phyloP scores from a whole-genome alignment of 1,140 invertebrate species.

The Calephelis virginiensis region DNA sequence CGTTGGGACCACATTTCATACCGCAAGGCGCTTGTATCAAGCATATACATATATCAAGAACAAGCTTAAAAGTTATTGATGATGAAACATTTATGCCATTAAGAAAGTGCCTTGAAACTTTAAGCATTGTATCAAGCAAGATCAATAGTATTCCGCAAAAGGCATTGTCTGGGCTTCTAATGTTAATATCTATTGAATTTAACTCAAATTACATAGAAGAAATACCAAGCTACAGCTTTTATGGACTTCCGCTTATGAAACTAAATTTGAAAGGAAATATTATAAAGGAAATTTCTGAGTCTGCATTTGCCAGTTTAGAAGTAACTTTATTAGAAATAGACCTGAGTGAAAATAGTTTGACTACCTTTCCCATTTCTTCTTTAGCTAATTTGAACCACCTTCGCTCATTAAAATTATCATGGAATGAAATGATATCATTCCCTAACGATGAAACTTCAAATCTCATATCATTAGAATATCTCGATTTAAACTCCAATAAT shows the following conservation, averaged over 20 bases:
- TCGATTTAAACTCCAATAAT: slow-evolving; percentile 94
- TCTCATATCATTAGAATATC: slow-evolving; percentile 85
- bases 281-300: slow-evolving; percentile 87
- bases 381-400: slow-evolving; percentile 87
- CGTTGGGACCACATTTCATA: slow-evolving; percentile 68
- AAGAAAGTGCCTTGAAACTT: slow-evolving; percentile 86
- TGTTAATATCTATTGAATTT: slow-evolving; percentile 88
- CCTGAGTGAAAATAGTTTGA: slow-evolving; percentile 91
- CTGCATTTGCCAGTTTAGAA: slow-evolving; percentile 91
- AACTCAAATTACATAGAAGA: slow-evolving; percentile 91
- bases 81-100: slow-evolving; percentile 87
- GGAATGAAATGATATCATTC: slow-evolving; percentile 86
- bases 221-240: slow-evolving; percentile 91
- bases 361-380: slow-evolving; percentile 88
- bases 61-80: slow-evolving; percentile 85
- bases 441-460: slow-evolving; percentile 84
- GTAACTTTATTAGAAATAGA: slow-evolving; percentile 89
- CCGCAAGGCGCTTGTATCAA: slow-evolving; percentile 83
- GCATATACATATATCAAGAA: slow-evolving; percentile 91
- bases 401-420: slow-evolving; percentile 86
- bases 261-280: slow-evolving; percentile 91
- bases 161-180: slow-evolving; percentile 85
- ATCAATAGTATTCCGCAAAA: slow-evolving; percentile 89
- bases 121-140: slow-evolving; percentile 89
- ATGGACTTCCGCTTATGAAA: slow-evolving; percentile 88